Evolutionary conservation across 2,113 vertebrate species (phyloP).

Genomic region (Pungitius pungitius): DNA sequence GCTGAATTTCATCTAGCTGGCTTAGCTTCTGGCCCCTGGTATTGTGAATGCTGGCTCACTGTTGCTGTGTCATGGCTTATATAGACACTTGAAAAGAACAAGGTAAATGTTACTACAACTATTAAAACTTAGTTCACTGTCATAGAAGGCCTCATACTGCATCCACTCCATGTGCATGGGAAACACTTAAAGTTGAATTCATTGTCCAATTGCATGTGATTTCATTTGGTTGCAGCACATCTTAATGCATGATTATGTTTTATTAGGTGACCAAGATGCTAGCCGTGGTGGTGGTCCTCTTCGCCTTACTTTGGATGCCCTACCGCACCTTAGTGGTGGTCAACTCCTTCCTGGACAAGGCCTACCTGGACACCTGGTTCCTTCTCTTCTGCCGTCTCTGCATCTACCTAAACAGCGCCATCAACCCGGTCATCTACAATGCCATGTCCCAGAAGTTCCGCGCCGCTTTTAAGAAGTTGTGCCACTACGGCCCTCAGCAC

Average conservation of each 20-base stretch:
- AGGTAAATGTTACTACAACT: background rate
- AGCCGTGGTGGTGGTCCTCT: conserved; percentile 93
- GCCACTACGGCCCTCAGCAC: conserved; percentile 84
- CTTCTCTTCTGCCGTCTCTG: conserved; percentile 96
- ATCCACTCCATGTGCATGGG: background rate
- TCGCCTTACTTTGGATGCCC: conserved; percentile 97
- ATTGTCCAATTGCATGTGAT: background rate
- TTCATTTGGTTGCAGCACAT: background rate
- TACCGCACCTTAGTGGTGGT: conserved; percentile 97
- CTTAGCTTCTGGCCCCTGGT: background rate
- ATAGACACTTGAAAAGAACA: background rate
- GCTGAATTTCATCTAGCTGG: background rate
- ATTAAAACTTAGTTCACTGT: background rate
- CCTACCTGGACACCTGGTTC: conserved; percentile 95
- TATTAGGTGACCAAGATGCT: conserved; percentile 97
- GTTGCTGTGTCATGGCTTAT: background rate
- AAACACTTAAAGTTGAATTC: background rate
- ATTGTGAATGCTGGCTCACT: background rate
- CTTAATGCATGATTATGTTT: conserved; percentile 23
- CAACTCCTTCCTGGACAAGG: conserved; percentile 91
- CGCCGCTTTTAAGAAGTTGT: conserved; percentile 93
- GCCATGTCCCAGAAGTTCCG: conserved; percentile 99
- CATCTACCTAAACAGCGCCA: conserved; percentile 96
- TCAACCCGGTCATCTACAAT: conserved; percentile 98
- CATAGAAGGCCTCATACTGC: background rate